These are phyloP conservation scores for Callipepla californica DNA, from an alignment of 2,113 vertebrate genomes.

Conservation along the genomic window DNA sequence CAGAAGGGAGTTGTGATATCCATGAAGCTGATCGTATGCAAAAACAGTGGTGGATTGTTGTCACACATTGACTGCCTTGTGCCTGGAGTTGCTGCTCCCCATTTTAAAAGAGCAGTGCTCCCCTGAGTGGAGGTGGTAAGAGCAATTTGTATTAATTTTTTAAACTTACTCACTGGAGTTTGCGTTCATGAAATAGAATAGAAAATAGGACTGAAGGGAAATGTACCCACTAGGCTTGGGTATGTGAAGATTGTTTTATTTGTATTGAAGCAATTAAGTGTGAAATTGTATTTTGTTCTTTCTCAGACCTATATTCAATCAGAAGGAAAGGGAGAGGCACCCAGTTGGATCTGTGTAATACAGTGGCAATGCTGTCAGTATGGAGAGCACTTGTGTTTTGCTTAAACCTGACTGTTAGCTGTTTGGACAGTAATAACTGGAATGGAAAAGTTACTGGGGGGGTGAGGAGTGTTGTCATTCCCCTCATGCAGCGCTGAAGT, in stretches of 20 bases:
- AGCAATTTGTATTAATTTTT: background rate
- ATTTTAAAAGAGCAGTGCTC: background rate
- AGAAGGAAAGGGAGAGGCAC: background rate
- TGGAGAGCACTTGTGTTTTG: fast-evolving
- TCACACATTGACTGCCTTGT: background rate
- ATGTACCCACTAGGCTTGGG: background rate
- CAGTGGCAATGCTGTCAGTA: background rate
- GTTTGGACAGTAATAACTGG: background rate
- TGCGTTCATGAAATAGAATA: background rate
- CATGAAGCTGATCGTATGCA: background rate
- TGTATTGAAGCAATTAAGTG: background rate
- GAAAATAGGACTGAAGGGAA: background rate
- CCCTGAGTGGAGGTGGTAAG: background rate
- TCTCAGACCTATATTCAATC: background rate
- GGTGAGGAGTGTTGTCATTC: background rate
- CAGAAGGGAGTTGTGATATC: background rate
- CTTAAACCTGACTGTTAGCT: background rate
- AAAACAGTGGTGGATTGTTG: background rate
- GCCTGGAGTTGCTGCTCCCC: background rate
- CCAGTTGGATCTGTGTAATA: background rate
- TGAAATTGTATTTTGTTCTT: background rate
- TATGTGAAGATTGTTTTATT: background rate
- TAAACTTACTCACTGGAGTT: background rate
- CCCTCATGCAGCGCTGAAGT: background rate
- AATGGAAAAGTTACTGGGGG: background rate